These are phyloP conservation scores for Tetramorium simillimum DNA, from an alignment of 1,140 invertebrate species.

Conservation along the genomic window DNA sequence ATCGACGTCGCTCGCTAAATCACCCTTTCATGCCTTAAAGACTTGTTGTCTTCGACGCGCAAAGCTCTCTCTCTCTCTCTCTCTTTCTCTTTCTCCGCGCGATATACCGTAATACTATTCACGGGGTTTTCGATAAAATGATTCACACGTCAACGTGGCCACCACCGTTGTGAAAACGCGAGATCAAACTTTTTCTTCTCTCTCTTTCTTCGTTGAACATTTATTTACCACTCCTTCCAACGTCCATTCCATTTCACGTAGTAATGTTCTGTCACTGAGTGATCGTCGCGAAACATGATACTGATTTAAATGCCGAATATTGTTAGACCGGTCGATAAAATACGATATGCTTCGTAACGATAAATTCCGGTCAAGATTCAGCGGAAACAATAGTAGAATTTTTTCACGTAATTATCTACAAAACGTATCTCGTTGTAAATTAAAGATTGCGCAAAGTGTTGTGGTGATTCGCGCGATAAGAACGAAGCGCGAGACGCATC, in stretches of 20 bases:
- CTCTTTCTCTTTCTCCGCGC: neutral
- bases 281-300: slow-evolving; percentile 27
- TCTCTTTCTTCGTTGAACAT: neutral
- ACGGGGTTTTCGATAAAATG: slow-evolving; percentile 35
- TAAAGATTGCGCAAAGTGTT: slow-evolving; percentile 29
- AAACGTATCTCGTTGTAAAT: slow-evolving; percentile 34
- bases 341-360: neutral
- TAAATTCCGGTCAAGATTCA: slow-evolving; percentile 12
- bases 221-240: slow-evolving; percentile 22
- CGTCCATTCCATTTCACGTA: slow-evolving; percentile 4
- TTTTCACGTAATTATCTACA: slow-evolving; percentile 8
- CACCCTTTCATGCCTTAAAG: slow-evolving; percentile 54
- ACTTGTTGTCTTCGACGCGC: slow-evolving; percentile 54
- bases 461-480: slow-evolving; percentile 31
- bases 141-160: slow-evolving; percentile 34
- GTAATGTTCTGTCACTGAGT: slow-evolving; percentile 30
- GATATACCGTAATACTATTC: slow-evolving; percentile 55
- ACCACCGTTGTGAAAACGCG: neutral
- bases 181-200: neutral
- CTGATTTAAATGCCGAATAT: slow-evolving; percentile 37
- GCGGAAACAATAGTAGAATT: neutral
- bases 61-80: slow-evolving; percentile 2
- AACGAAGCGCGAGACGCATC: neutral
- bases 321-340: slow-evolving; percentile 23
- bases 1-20: slow-evolving; percentile 47